Evolutionary conservation across 2,797 vertebrate genomes (phyloP).

Genomic region (Typhlichthys eigenmanni): DNA sequence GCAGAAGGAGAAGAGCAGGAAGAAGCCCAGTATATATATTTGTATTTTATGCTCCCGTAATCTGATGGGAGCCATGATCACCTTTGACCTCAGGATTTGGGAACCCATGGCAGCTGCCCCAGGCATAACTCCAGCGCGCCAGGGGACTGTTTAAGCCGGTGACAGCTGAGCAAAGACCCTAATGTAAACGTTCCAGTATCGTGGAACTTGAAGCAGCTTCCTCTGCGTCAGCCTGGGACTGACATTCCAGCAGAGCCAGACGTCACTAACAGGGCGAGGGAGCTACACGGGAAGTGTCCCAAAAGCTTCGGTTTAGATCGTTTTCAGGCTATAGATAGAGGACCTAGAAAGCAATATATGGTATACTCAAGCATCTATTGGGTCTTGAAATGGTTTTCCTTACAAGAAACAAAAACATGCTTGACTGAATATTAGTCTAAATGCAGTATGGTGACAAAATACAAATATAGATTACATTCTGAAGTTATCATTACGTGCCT

Average conservation of each 20-base stretch:
- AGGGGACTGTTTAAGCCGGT: slow-evolving; percentile 25
- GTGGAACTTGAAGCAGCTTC: slow-evolving; percentile 33
- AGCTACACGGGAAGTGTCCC: no score
- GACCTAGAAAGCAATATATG: no score
- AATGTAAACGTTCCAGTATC: slow-evolving; percentile 52
- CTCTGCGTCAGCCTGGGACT: slow-evolving; percentile 49
- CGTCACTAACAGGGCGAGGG: neutral
- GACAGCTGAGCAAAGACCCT: slow-evolving; percentile 71
- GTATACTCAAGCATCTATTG: no score
- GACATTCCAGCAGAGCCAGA: slow-evolving; percentile 18
- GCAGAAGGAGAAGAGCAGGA: slow-evolving; percentile 22
- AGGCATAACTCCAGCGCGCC: slow-evolving; percentile 27
- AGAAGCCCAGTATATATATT: slow-evolving; percentile 49
- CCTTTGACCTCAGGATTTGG: slow-evolving; percentile 67
- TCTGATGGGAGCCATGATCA: slow-evolving; percentile 34
- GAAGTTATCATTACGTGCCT: neutral
- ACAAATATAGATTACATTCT: no score
- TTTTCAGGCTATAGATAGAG: no score
- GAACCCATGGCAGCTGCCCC: slow-evolving; percentile 70
- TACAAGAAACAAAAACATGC: no score
- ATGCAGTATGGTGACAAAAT: no score
- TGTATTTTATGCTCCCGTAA: slow-evolving; percentile 8
- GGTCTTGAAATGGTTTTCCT: no score
- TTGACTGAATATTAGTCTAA: no score
- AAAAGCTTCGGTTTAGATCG: no score